Base-by-base conservation (phyloP, 2,797 vertebrate species). In the Eupleurogrammus muticus region DNA sequence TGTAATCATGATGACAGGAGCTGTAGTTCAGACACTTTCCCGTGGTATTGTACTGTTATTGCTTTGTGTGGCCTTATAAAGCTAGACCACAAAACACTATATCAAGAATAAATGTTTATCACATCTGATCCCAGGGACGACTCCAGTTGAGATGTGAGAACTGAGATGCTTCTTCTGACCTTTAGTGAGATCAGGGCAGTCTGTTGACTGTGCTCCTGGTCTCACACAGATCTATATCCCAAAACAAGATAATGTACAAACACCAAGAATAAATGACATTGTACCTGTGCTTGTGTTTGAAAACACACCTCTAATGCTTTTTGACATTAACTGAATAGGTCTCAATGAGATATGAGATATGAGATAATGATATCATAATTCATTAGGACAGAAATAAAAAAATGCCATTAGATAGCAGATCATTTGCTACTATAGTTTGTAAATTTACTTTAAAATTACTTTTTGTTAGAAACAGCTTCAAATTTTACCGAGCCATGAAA, bases 81-180 rank as follows among this genome's bases (percentile, higher is more conserved):
- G 87, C 72, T 57, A 72, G 70, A 76, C 80, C 81, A 83, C 57
- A 79, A 63, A 66, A 77, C 80, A 79, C 71, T 73, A 75, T 70
- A 80, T 44, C 44, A 28, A 73, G 46, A 63, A 62, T 49, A 58
- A 46, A 35, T 75, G 75, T 74, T 79, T 70, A 83, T 79, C 84
- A 75, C 82, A 58, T 86, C 82, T 81, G 83, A 87, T 61, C 73
- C 28, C 34, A 56, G 61, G 63, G 88, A 80, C 84, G 80, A 82
- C 84, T 87, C 77, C 77, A 21, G 60, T 85, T 90, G 87, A 82
- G 89, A 83, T 81, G 89, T 74, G 84, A 83, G 82, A 70, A 49
- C 72, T 50, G 76, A 87, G 70, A 76, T 79, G 79, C 53, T 66
- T 75, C 75, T 73, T 61, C 75, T 87, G 87, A 90, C 87, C 86